Evolutionary conservation across 2,888 invertebrate species (phyloP).

Genomic region (Panzeria rudis): DNA sequence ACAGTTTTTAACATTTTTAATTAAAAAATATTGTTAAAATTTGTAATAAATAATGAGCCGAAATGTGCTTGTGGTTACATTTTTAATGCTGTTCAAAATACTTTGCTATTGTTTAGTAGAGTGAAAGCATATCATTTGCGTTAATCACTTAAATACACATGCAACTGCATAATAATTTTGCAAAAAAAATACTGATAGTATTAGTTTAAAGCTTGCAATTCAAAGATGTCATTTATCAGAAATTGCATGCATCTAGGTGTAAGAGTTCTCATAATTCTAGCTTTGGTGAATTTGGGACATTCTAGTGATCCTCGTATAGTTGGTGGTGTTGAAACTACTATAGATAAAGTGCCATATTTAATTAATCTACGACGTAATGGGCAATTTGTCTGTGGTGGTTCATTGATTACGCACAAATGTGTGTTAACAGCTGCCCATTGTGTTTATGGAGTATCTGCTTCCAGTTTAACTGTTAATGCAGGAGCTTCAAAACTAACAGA

Average conservation of each 20-base stretch:
- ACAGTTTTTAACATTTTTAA: constrained; percentile 47
- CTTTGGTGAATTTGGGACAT: not conserved
- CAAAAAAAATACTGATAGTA: constrained; percentile 24
- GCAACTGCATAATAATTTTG: constrained; percentile 8
- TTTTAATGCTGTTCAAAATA: not conserved
- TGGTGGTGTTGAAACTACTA: constrained; percentile 76
- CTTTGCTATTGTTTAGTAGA: not conserved
- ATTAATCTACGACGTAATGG: constrained; percentile 77
- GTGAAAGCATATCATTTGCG: constrained; percentile 12
- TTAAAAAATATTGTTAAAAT: constrained; percentile 51
- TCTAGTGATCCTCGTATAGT: constrained; percentile 64
- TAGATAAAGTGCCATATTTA: constrained; percentile 78
- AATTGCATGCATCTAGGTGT: not conserved
- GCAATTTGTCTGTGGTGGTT: constrained; percentile 80
- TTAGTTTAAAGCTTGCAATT: constrained; percentile 8
- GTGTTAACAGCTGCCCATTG: constrained; percentile 82
- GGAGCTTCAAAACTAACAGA: constrained; percentile 76
- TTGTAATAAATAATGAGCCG: not conserved
- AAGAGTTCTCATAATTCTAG: constrained; percentile 6
- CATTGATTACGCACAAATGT: constrained; percentile 76
- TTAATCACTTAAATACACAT: constrained; percentile 1
- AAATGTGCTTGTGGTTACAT: not conserved
- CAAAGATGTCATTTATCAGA: constrained; percentile 11
- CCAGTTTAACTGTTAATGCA: constrained; percentile 76
- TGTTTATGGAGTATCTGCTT: constrained; percentile 73